Evolutionary conservation across 1,140 invertebrate genomes (phyloP), one percentile per base, ranked within the genome.

Genomic region (Eulimnadia texana): DNA sequence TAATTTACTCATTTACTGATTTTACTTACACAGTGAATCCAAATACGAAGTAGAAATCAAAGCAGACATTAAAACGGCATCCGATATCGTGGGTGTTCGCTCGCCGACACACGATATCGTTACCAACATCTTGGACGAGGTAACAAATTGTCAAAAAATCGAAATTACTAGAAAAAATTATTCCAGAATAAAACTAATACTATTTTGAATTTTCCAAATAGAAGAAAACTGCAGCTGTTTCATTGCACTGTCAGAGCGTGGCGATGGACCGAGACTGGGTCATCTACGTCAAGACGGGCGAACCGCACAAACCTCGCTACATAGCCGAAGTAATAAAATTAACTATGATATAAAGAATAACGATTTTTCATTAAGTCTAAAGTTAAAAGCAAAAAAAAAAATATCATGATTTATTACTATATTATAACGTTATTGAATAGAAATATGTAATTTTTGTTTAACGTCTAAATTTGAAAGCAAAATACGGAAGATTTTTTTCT

Each of bases 281-380:
- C 20, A 11, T 64, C 47, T 47, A 64, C 16, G 52, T 64, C 27
- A 24, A 58, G 24, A 24, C 47, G 23, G 64, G 22, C n/a, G 64
- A 64, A 10, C 23, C 61, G 1, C 25, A 64, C 55, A 64, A 59
- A 27, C 64, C 68, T 20, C 53, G 66, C 13, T 27, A 67, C 2
- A 64, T 65, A 28, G 23, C 27, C 2, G 66, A 68, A 63, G 65
- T 66, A 62, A 29, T 28, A 33, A 54, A n/a, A n/a, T n/a, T n/a
- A n/a, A n/a, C n/a, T n/a, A n/a, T n/a, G n/a, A n/a, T n/a, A n/a
- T n/a, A n/a, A n/a, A n/a, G n/a, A n/a, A n/a, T n/a, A n/a, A n/a
- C n/a, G n/a, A n/a, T n/a, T n/a, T n/a, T n/a, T n/a, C n/a, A n/a
- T n/a, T n/a, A n/a, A n/a, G n/a, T n/a, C n/a, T n/a, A n/a, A n/a